Percentiles rank a stretch among this genome's conserved stretches.
phyloP scores from a whole-genome alignment of 2,888 invertebrate species.

The Oxyscelio sp. region DNA sequence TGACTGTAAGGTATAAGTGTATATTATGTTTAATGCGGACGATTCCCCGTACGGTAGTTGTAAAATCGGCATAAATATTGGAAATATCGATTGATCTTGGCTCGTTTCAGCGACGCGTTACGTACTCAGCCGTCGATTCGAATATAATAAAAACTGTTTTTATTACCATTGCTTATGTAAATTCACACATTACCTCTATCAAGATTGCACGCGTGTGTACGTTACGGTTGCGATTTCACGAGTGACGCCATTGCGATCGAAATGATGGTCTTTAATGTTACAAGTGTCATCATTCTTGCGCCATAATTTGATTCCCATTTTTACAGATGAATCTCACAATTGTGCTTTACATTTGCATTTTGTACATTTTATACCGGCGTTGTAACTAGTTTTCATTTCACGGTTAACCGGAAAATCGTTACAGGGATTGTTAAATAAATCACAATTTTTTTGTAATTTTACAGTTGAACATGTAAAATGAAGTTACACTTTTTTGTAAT shows the following conservation, averaged over 20 bases:
- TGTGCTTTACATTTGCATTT: too few species aligned
- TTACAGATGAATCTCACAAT: neutral
- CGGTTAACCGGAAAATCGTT: too few species aligned
- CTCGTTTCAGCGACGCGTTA: constrained; percentile 51
- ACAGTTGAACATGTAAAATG: too few species aligned
- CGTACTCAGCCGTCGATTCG: constrained; percentile 49
- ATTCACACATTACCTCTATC: constrained; percentile 65
- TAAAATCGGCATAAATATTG: constrained; percentile 65
- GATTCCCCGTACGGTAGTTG: constrained; percentile 56
- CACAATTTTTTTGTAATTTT: too few species aligned
- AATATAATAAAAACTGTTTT: constrained; percentile 59
- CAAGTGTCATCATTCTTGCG: constrained; percentile 2
- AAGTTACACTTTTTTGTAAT: too few species aligned
- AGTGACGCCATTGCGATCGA: constrained; percentile 1
- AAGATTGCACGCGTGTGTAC: constrained; percentile 49
- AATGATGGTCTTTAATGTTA: constrained; percentile 29
- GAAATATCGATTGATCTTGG: constrained; percentile 62
- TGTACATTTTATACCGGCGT: too few species aligned
- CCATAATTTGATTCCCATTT: constrained; percentile 9
- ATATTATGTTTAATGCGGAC: constrained; percentile 60
- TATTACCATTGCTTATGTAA: constrained; percentile 64
- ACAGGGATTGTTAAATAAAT: too few species aligned
- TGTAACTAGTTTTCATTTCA: too few species aligned
- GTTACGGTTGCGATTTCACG: constrained; percentile 44
- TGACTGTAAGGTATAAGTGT: constrained; percentile 56